A percentile compares a stretch with the other conserved stretches of the same genome.
phyloP scores from a whole-genome alignment of 2,888 invertebrate genomes.

The Saturnia pavonia region DNA sequence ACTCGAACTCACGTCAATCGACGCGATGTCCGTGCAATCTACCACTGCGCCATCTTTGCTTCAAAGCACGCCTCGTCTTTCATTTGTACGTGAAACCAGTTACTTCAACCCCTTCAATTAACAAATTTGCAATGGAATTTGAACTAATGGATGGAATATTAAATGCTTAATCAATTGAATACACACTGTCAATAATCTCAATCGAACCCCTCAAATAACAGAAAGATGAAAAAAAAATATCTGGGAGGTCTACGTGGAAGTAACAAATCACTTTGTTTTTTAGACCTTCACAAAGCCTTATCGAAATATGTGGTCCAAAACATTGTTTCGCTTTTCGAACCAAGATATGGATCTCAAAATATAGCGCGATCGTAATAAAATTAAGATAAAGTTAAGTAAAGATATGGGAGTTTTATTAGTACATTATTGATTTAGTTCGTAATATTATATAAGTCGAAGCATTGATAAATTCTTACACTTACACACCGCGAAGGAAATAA shows the following conservation, averaged over 20 bases:
- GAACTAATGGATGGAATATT: background rate
- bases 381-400: constrained; percentile 14
- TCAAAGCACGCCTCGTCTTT: too few species aligned
- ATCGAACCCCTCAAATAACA: background rate
- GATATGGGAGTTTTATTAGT: constrained; percentile 20
- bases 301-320: constrained; percentile 41
- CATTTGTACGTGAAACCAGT: too few species aligned
- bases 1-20: too few species aligned
- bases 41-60: too few species aligned
- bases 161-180: background rate
- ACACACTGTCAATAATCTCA: background rate
- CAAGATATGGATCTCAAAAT: constrained; percentile 18
- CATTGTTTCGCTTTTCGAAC: constrained; percentile 52
- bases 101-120: background rate
- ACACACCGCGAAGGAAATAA: background rate
- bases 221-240: constrained; percentile 42
- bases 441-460: background rate
- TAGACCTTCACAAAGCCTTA: constrained; percentile 37
- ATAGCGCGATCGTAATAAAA: background rate
- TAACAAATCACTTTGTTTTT: constrained; percentile 70
- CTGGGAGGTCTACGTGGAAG: constrained; percentile 58
- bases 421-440: background rate
- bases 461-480: background rate
- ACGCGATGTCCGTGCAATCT: too few species aligned
- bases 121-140: background rate